Base-by-base conservation (phyloP, 2,113 vertebrate species). In the Cebus imitator region DNA sequence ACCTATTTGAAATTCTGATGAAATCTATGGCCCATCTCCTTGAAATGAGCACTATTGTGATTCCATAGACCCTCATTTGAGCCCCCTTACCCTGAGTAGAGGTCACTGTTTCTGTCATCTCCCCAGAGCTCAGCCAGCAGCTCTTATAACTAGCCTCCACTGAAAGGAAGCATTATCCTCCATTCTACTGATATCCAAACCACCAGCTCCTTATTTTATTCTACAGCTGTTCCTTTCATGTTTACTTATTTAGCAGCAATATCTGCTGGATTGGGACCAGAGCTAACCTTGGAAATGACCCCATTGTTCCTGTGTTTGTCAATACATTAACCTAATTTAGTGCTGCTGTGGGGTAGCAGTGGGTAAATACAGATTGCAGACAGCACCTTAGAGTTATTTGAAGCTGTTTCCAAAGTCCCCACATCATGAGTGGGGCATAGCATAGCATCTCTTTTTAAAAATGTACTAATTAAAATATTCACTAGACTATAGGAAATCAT, bases 1-100 rank as follows among this genome's bases (percentile, higher is more conserved):
- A 75, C 30, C 50, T 76, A n/a, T 91, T 87, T 87, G 88, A 95
- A 84, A 81, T 82, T 72, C n/a, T 8, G 32, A 40, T 92, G 55
- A 90, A 58, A 43, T 86, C 73, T 61, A 45, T 78, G 43, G 43
- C 75, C 40, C n/a, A 7, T 66, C 90, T 86, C 20, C 58, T 6
- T 66, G 55, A 32, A 87, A 18, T 68, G n/a, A 37, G 58, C 55
- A 78, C 35, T 61, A 45, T 11, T 55, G 89, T 84, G 4, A 30
- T 93, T 83, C 66, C 32, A 3, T 58, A 72, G 27, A 43, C 14
- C 23, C 27, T 85, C 21, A 1, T 17, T 25, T 37, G 85, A 92
- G 50, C 82, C 73, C 35, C 4, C 21, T 30, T 83, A 13, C 23
- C 27, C 20, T 76, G 35, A 76, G 55, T 5, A 45, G 23, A 75